A percentile compares a stretch with the other conserved stretches of the same genome.
phyloP scores from a whole-genome alignment of 1,140 invertebrate species.

The Megalonaias nervosa region DNA sequence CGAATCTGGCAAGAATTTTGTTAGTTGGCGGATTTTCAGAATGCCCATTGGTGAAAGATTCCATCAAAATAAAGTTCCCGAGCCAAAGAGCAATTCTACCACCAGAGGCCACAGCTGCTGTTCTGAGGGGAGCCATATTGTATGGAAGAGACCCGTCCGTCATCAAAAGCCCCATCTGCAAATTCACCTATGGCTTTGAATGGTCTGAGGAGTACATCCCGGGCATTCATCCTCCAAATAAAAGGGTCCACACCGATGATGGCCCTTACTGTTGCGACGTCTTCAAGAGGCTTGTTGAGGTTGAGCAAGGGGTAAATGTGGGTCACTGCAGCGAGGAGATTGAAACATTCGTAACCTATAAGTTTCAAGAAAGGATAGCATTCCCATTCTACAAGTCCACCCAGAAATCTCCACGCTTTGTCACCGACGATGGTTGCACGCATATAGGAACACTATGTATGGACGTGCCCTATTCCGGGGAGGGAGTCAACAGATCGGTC shows the following conservation, averaged over 20 bases:
- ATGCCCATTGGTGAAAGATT: slow-evolving; percentile 11
- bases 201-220: slow-evolving; percentile 31
- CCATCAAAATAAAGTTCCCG: slow-evolving; percentile 6
- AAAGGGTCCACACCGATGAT: slow-evolving; percentile 14
- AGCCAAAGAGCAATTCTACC: slow-evolving; percentile 11
- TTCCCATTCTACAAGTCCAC: slow-evolving; percentile 29
- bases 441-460: slow-evolving; percentile 22
- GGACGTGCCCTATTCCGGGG: slow-evolving; percentile 3
- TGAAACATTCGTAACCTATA: slow-evolving; percentile 17
- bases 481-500: slow-evolving; percentile 7
- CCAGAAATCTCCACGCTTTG: neutral
- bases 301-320: slow-evolving; percentile 1
- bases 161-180: slow-evolving; percentile 4
- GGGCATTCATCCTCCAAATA: neutral
- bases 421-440: slow-evolving; percentile 15
- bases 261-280: slow-evolving; percentile 18
- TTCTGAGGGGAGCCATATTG: slow-evolving; percentile 27
- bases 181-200: slow-evolving; percentile 23
- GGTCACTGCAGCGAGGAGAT: slow-evolving; percentile 6
- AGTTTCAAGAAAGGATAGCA: slow-evolving; percentile 14
- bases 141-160: slow-evolving; percentile 19
- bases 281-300: slow-evolving; percentile 14
- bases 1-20: slow-evolving; percentile 19
- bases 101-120: slow-evolving; percentile 7
- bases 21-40: slow-evolving; percentile 33